These are phyloP conservation scores for Scaptodrosophila latifasciaeformis DNA, from an alignment of 2,888 invertebrate species.

Conservation along the genomic window DNA sequence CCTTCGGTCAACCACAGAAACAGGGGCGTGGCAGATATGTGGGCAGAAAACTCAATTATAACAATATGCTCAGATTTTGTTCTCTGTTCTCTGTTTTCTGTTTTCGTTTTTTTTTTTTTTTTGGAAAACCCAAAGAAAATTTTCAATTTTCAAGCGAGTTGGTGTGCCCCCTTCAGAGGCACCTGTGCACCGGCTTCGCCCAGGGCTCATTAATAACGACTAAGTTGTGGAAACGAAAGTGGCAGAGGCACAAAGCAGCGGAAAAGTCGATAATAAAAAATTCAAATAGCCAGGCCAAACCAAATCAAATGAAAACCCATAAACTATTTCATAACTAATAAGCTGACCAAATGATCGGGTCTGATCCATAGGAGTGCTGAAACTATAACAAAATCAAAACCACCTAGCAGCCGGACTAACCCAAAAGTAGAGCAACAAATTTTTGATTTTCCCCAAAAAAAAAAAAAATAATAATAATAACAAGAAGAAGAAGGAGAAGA, in stretches of 20 bases:
- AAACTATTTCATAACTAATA: constrained; percentile 55
- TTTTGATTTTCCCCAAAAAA: not conserved
- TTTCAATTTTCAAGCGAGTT: constrained; percentile 30
- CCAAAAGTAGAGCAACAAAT: not conserved
- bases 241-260: constrained; percentile 28
- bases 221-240: not conserved
- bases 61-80: constrained; percentile 76
- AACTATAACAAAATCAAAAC: constrained; percentile 29
- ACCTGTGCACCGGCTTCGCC: constrained; percentile 3
- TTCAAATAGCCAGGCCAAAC: constrained; percentile 3
- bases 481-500: not conserved
- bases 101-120: constrained; percentile 27
- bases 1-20: constrained; percentile 25
- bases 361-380: constrained; percentile 21
- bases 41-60: constrained; percentile 74
- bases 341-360: constrained; percentile 27
- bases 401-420: constrained; percentile 27
- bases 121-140: constrained; percentile 22
- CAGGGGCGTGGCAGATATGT: constrained; percentile 46
- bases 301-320: too few species aligned
- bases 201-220: constrained; percentile 19
- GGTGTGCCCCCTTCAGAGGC: not conserved
- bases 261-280: constrained; percentile 36
- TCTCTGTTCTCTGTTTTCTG: too few species aligned
- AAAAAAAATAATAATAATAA: not conserved